Evolutionary conservation across 2,888 invertebrate species (phyloP), one percentile per base, ranked within the genome.

Genomic region (Ephialtes manifestator): DNA sequence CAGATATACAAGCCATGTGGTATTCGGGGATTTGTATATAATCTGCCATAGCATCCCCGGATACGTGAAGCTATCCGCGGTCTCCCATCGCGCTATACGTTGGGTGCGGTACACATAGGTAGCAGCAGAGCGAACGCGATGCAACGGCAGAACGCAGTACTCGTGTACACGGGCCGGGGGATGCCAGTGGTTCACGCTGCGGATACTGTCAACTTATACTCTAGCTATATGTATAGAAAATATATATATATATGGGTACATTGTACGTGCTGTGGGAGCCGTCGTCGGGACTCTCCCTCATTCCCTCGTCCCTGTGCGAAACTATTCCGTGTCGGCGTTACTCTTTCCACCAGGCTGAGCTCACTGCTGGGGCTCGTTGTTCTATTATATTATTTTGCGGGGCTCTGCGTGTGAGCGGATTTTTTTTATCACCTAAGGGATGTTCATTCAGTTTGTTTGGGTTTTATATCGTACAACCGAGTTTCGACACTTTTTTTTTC

Each of bases 261-360:
- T 53, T 35, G 60, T 58, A 77, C 60, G 70, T 63, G 58, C 63
- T 35, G 55, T 51, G 63, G 60, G 31, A 83, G 51, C 35, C 68
- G 53, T 67, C 48, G 39, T 65, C 72, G 58, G 60, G 75, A 63
- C 63, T 68, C 53, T 53, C 35, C 31, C 60, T 43, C 60, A 20
- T 60, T 83, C 83, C 35, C 68, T 48, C 43, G 60, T 72, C 83
- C 80, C 67, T 4, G 63, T 18, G 63, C 80, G 67, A 86, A 84
- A 86, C 83, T 72, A 80, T 86, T 84, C 74, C 76, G 53, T 51
- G 58, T 35, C 70, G 78, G 70, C 68, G 74, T 84, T 86, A 80
- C 65, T 31, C 70, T 43, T 77, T 79, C 81, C 81, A 72, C 48
- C 53, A 35, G 68, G 71, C 68, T 55, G 82, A 67, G 58, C 81